Conservation (phyloP, 2,888 invertebrate genomes). For the Cosmorhoe ocellata region DNA sequence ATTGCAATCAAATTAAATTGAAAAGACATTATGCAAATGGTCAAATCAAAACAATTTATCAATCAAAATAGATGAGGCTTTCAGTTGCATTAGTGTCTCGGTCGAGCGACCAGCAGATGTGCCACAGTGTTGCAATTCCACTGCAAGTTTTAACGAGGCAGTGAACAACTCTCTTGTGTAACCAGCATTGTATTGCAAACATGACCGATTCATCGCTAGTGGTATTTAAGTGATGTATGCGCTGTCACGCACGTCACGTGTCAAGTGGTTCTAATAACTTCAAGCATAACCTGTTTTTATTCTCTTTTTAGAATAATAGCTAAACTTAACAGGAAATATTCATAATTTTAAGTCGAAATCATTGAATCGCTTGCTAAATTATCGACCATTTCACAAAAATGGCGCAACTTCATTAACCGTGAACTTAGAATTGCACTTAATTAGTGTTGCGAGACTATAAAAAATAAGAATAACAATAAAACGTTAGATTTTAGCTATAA, state of each 20-base stretch:
- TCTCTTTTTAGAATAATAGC: too few species aligned
- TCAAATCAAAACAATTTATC: not conserved
- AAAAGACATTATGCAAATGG: too few species aligned
- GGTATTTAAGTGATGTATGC: slow-evolving; percentile 12
- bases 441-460: slow-evolving; percentile 35
- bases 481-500: slow-evolving; percentile 7
- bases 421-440: slow-evolving; percentile 44
- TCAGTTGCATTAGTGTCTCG: slow-evolving; percentile 9
- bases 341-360: not conserved
- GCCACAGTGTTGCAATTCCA: slow-evolving; percentile 48
- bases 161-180: slow-evolving; percentile 42
- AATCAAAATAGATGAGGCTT: slow-evolving; percentile 1
- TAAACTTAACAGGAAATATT: too few species aligned
- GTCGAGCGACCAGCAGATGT: slow-evolving; percentile 41
- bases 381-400: slow-evolving; percentile 34
- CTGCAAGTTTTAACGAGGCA: slow-evolving; percentile 43
- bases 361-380: slow-evolving; percentile 10
- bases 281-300: not conserved
- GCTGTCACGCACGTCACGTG: not conserved
- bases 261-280: not conserved
- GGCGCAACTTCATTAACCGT: slow-evolving; percentile 39
- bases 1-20: too few species aligned
- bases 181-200: slow-evolving; percentile 43
- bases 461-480: slow-evolving; percentile 12
- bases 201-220: slow-evolving; percentile 30